phyloP scores from a whole-genome alignment of 2,888 invertebrate genomes.

The Xestobium rufovillosum region DNA sequence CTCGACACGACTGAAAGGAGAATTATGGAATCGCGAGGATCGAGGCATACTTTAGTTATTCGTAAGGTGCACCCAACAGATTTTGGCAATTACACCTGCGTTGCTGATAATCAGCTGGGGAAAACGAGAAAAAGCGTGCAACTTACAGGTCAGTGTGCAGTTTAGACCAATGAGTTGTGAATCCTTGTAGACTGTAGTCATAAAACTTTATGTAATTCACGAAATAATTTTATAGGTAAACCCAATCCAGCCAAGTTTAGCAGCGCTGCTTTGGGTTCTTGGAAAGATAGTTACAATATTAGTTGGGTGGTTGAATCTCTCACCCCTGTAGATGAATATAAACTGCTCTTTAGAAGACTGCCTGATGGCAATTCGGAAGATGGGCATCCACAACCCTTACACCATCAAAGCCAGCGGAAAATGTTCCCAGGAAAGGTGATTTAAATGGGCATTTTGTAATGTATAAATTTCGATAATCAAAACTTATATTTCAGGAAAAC shows the following conservation, averaged over 20 bases:
- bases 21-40: slow-evolving; percentile 59
- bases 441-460: too few species aligned
- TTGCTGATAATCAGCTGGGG: slow-evolving; percentile 61
- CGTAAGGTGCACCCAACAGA: slow-evolving; percentile 59
- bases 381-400: slow-evolving; percentile 43
- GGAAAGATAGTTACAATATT: slow-evolving; percentile 56
- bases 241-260: slow-evolving; percentile 58
- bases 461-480: too few species aligned
- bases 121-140: slow-evolving; percentile 57
- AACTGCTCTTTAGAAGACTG: slow-evolving; percentile 55
- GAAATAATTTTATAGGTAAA: slow-evolving; percentile 44
- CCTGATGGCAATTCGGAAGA: slow-evolving; percentile 44
- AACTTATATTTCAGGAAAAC: slow-evolving; percentile 33
- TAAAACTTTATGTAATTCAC: too few species aligned
- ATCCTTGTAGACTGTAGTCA: too few species aligned
- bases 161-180: too few species aligned
- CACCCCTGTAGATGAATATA: slow-evolving; percentile 60
- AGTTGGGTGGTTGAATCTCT: slow-evolving; percentile 62
- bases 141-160: slow-evolving; percentile 60
- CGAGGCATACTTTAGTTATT: slow-evolving; percentile 59
- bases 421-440: slow-evolving; percentile 36
- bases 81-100: slow-evolving; percentile 65
- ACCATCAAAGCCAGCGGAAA: slow-evolving; percentile 43
- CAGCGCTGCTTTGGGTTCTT: slow-evolving; percentile 55
- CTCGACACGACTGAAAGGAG: slow-evolving; percentile 59